Evolutionary conservation across 2,113 vertebrate species (phyloP).

Genomic region (Collichthys lucidus): DNA sequence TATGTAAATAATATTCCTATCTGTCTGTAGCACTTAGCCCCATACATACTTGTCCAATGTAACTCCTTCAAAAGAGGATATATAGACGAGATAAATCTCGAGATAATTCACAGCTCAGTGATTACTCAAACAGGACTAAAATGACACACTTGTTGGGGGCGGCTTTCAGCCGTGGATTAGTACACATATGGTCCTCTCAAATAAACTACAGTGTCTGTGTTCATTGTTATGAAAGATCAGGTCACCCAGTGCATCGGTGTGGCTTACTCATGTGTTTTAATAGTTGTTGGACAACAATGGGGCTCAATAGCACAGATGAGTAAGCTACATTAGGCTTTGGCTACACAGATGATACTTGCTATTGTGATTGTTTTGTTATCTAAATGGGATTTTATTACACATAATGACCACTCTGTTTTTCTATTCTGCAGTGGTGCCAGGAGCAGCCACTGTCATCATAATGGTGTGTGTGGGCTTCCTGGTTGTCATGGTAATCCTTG

Average conservation of each 20-base stretch:
- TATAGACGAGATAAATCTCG: neutral
- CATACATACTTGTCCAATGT: neutral
- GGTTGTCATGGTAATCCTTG: slow-evolving; percentile 96
- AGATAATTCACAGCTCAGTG: neutral
- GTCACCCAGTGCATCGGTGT: neutral
- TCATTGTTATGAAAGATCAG: neutral
- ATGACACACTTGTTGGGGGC: neutral
- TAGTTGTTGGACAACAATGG: neutral
- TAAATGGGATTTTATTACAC: neutral
- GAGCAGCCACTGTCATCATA: slow-evolving; percentile 96
- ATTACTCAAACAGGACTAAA: neutral
- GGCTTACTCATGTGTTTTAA: neutral
- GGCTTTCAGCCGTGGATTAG: neutral
- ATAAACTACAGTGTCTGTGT: neutral
- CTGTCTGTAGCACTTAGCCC: neutral
- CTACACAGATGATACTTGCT: neutral
- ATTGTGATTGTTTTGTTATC: neutral
- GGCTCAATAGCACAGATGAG: neutral
- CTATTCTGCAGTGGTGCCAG: slow-evolving; percentile 89
- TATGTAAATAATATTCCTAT: neutral
- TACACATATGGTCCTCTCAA: neutral
- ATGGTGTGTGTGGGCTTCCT: slow-evolving; percentile 98
- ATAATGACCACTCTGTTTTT: neutral
- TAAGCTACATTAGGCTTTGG: neutral
- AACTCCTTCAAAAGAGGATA: neutral